Evolutionary conservation across 2,888 invertebrate species (phyloP).

Genomic region (Noctua fimbriata): DNA sequence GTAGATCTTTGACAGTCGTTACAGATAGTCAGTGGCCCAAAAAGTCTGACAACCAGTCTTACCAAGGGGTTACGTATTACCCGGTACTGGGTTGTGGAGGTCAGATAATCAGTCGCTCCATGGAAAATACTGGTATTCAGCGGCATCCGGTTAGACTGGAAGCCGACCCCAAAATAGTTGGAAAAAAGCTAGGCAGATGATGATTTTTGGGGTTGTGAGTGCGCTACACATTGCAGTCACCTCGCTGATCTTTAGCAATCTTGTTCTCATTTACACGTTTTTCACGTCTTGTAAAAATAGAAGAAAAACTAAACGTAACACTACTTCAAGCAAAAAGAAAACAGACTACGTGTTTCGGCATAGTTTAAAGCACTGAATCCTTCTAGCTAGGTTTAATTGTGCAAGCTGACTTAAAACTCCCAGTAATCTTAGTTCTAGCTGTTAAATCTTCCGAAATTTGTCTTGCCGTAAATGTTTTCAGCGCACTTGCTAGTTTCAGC

Average conservation of each 20-base stretch:
- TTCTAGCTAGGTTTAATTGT: constrained; percentile 15
- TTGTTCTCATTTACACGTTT: not conserved
- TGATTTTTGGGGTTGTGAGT: not conserved
- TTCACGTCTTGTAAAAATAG: not conserved
- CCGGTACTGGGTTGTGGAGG: too few relatives aligned
- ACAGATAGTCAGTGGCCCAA: too few relatives aligned
- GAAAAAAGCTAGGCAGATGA: too few relatives aligned
- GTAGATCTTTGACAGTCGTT: too few relatives aligned
- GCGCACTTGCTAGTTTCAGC: not conserved
- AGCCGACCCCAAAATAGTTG: too few relatives aligned
- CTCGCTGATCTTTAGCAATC: not conserved
- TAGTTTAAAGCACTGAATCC: constrained; percentile 23
- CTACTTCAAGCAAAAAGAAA: not conserved
- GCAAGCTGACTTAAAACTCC: constrained; percentile 15
- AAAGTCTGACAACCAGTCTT: too few relatives aligned
- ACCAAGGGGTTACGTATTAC: too few relatives aligned
- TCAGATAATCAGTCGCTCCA: too few relatives aligned
- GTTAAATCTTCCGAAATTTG: constrained; percentile 17
- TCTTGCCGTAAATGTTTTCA: constrained; percentile 7
- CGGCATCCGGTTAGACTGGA: too few relatives aligned
- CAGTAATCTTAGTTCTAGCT: constrained; percentile 12
- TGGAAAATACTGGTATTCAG: too few relatives aligned
- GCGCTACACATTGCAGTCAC: not conserved
- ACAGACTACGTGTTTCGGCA: not conserved
- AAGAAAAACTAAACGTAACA: not conserved